phyloP scores from a whole-genome alignment of 1,140 invertebrate species.

The Colletes gigas region DNA sequence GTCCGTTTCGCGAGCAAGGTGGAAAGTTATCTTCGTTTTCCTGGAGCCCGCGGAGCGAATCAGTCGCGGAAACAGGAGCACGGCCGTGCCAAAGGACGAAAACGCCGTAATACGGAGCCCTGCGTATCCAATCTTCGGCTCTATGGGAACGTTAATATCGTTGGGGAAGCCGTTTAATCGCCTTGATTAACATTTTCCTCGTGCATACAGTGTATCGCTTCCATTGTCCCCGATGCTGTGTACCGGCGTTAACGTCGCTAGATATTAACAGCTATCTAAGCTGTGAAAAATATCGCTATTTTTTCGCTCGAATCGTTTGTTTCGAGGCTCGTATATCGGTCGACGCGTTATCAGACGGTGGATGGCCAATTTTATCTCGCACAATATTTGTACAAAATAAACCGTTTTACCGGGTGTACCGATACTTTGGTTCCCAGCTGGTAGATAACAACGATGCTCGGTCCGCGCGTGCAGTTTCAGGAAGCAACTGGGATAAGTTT shows the following conservation, averaged over 20 bases:
- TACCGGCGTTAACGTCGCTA: background rate
- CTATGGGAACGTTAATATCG: background rate
- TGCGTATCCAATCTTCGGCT: background rate
- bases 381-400: no score
- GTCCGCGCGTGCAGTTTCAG: background rate
- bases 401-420: no score
- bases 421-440: no score
- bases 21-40: background rate
- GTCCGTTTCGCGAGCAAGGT: background rate
- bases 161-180: background rate
- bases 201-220: background rate
- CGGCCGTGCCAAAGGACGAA: background rate
- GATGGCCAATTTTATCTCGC: no score
- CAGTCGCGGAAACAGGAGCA: background rate
- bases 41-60: background rate
- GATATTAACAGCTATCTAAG: background rate
- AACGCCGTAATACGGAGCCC: background rate
- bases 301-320: no score
- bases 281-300: no score
- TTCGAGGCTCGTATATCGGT: no score
- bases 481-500: no score
- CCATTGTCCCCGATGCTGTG: background rate
- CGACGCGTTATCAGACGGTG: no score
- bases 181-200: conserved; percentile 13
- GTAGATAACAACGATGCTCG: no score